phyloP scores from a whole-genome alignment of 1,140 invertebrate genomes.

The Himalopsyche phryganea region DNA sequence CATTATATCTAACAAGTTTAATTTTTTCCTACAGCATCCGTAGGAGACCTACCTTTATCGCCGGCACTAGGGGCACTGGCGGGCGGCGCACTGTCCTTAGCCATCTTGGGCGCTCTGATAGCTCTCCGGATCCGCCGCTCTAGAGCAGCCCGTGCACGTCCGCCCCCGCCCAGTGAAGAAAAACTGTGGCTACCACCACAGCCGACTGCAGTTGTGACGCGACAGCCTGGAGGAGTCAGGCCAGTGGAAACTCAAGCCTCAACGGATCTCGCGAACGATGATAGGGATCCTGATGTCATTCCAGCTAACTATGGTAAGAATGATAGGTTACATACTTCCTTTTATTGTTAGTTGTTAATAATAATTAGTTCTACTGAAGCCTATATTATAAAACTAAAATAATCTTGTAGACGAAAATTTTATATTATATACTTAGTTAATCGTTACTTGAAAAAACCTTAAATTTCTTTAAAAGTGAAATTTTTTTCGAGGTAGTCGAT shows the following conservation, averaged over 20 bases:
- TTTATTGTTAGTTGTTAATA: no score
- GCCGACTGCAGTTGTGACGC: conserved; percentile 4
- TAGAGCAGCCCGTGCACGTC: conserved; percentile 6
- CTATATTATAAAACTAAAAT: no score
- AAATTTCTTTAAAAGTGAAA: no score
- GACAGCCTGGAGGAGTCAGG: conserved; percentile 4
- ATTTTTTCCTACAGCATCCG: conserved; percentile 25
- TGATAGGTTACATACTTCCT: no score
- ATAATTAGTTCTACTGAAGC: no score
- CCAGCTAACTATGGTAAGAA: conserved; percentile 68
- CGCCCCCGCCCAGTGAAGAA: conserved; percentile 20
- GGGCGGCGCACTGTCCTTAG: conserved; percentile 25
- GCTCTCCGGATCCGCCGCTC: conserved; percentile 12
- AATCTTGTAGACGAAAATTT: no score
- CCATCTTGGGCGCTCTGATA: conserved; percentile 14
- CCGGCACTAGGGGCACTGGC: conserved; percentile 27
- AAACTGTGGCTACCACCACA: conserved; percentile 27
- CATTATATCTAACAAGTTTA: no score
- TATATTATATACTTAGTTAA: no score
- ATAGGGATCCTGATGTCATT: conserved; percentile 68
- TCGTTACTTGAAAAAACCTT: no score
- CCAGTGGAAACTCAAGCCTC: conserved; percentile 30
- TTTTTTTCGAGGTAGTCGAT: no score
- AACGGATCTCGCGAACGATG: conserved; percentile 24
- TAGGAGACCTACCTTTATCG: conserved; percentile 19